phyloP scores from a whole-genome alignment of 53 echinoderm and acorn worm species.

The Paelopatides confundens region DNA sequence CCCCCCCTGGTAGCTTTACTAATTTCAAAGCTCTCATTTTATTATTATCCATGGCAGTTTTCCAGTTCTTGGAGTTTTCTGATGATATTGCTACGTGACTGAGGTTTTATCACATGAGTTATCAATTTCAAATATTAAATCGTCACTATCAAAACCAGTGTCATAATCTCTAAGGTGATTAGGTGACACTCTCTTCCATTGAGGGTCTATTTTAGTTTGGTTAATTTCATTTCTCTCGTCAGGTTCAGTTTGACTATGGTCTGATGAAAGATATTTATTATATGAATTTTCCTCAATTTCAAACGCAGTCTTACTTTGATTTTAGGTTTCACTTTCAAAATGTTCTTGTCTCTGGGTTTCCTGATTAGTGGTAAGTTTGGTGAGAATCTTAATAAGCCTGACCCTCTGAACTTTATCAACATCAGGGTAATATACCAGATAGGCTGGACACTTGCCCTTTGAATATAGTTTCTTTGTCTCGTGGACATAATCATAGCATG shows the following conservation, averaged over 20 bases:
- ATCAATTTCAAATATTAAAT: not conserved
- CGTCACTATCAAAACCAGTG: constrained; percentile 25
- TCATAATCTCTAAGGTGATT: constrained; percentile 23
- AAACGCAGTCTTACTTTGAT: not conserved
- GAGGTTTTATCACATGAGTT: too few relatives aligned
- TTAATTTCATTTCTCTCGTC: not conserved
- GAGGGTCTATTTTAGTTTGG: not conserved
- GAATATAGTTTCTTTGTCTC: constrained; percentile 41
- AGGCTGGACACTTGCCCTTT: constrained; percentile 41
- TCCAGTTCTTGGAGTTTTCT: too few relatives aligned
- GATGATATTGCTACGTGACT: too few relatives aligned
- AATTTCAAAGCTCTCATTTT: too few relatives aligned
- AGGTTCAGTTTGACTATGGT: not conserved
- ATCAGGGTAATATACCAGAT: constrained; percentile 47
- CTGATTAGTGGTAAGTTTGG: not conserved
- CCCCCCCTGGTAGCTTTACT: too few relatives aligned
- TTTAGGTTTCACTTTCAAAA: not conserved
- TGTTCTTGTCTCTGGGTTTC: not conserved
- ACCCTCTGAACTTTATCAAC: not conserved
- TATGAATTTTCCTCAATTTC: not conserved
- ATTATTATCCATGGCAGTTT: too few relatives aligned
- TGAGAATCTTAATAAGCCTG: constrained; percentile 32
- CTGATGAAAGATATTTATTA: not conserved
- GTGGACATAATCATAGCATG: constrained; percentile 38
- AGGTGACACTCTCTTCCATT: constrained; percentile 36